Percentiles rank a stretch among this genome's conserved stretches.
phyloP scores from a whole-genome alignment of 2,113 vertebrate genomes.

The Leptobrachium leishanense region DNA sequence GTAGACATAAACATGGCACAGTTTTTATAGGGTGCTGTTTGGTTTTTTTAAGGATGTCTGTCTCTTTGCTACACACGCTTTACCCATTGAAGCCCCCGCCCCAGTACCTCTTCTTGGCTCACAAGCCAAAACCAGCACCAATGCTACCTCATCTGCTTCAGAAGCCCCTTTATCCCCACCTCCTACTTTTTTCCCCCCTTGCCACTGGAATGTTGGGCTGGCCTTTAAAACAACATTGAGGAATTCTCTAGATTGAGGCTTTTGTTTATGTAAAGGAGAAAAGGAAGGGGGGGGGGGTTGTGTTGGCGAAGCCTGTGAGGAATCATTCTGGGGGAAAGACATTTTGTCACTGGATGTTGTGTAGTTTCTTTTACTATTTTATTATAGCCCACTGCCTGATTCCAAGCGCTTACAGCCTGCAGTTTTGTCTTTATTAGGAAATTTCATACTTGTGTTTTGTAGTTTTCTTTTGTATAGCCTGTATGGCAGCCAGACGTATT shows the following conservation, averaged over 20 bases:
- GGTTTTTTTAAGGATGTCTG: background rate
- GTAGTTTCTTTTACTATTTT: too few species aligned
- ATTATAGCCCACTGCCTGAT: too few species aligned
- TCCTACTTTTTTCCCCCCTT: background rate
- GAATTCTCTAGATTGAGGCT: constrained; percentile 40
- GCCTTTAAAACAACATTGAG: constrained; percentile 36
- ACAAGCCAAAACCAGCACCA: background rate
- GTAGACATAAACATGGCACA: background rate
- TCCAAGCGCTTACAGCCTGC: too few species aligned
- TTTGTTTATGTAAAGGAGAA: background rate
- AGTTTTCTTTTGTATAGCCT: too few species aligned
- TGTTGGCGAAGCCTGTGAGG: background rate
- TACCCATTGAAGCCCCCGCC: too few species aligned
- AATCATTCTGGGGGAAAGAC: background rate
- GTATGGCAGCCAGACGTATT: too few species aligned
- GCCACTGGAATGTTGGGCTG: constrained; percentile 43
- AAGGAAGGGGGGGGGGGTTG: background rate
- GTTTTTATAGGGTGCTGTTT: background rate
- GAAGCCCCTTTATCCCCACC: background rate
- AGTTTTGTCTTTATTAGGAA: too few species aligned
- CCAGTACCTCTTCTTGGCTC: too few species aligned
- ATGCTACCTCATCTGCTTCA: background rate
- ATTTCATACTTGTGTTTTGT: too few species aligned
- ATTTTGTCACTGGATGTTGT: background rate
- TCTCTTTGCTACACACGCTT: background rate